Evolutionary conservation across 1,140 invertebrate genomes (phyloP), one percentile per base, ranked within the genome.

Genomic region (Caenorhabditis brenneri): DNA sequence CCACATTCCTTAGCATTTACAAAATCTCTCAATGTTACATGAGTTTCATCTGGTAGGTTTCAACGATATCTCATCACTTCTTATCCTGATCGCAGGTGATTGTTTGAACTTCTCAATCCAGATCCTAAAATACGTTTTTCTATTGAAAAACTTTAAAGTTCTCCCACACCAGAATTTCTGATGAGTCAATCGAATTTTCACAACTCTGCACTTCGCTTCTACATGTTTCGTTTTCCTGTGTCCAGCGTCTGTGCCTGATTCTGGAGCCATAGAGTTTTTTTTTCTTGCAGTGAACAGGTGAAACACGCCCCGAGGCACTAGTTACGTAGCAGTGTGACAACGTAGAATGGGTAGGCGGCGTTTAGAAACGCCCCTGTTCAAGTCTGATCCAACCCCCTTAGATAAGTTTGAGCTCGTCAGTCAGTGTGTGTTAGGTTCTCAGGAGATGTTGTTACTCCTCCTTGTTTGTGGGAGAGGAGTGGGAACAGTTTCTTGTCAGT

Each of bases 291-390:
- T 24, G 29, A 42, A 24, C 65, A 74, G 65, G 65, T 74, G 65
- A 39, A 74, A 74, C n/a, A n/a, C n/a, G 16, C 10, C 36, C 7
- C 5, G 4, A 24, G 36, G n/a, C n/a, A 36, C 31, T 33, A 12
- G 53, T 27, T 46, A 24, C 36, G 33, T 33, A 24, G 36, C 6
- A 10, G 33, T n/a, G 31, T n/a, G 36, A 74, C 65, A 74, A 42
- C 33, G 36, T 74, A 74, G n/a, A 74, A n/a, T 74, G 36, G 33
- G 65, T 74, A 74, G 65, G 65, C 65, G 65, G 65, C 36, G 65
- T 46, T 24, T 39, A n/a, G 65, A 74, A 74, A 1, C 65, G 65
- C 65, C 65, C 36, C 65, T 42, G 65, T 74, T 74, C 65, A 33
- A 24, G 65, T 74, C 36, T 42, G 65, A 74, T 46, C 36, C 36